These are phyloP conservation scores for Adelges cooleyi DNA, from an alignment of 1,140 invertebrate genomes.

Conservation along the genomic window DNA sequence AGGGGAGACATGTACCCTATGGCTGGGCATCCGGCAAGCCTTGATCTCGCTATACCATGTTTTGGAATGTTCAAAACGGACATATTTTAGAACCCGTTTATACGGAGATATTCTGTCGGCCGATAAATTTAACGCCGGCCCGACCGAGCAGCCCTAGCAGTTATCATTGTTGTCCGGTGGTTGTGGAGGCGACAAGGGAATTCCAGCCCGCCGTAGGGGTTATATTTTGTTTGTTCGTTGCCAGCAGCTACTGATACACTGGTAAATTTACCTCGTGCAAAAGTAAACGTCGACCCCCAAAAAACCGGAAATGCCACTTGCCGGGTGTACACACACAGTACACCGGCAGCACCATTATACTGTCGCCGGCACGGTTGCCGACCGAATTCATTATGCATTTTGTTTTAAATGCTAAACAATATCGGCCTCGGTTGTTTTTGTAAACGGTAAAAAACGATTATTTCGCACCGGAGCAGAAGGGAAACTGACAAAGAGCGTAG, in stretches of 20 bases:
- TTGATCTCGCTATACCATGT: background rate
- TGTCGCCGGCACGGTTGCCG: too few species aligned
- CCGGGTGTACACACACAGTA: too few species aligned
- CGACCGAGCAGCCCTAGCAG: background rate
- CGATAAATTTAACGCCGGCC: conserved; percentile 6
- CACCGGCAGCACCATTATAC: too few species aligned
- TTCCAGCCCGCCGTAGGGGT: background rate
- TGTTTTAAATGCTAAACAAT: too few species aligned
- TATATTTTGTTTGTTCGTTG: background rate
- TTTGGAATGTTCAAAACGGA: conserved; percentile 16
- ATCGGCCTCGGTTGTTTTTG: too few species aligned
- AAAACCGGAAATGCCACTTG: background rate
- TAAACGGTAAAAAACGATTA: too few species aligned
- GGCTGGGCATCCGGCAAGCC: background rate
- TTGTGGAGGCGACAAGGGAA: background rate
- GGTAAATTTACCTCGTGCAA: background rate
- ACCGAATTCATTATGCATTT: too few species aligned
- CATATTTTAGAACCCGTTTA: conserved; percentile 23
- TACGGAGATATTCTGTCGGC: conserved; percentile 3
- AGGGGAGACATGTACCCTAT: too few species aligned
- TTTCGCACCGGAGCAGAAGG: too few species aligned
- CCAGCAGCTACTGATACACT: background rate
- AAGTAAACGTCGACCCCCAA: background rate
- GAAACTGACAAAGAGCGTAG: too few species aligned
- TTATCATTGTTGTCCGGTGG: conserved; percentile 5